These are phyloP conservation scores for Miichthys miiuy DNA, from an alignment of 2,797 vertebrate genomes.

Conservation along the genomic window DNA sequence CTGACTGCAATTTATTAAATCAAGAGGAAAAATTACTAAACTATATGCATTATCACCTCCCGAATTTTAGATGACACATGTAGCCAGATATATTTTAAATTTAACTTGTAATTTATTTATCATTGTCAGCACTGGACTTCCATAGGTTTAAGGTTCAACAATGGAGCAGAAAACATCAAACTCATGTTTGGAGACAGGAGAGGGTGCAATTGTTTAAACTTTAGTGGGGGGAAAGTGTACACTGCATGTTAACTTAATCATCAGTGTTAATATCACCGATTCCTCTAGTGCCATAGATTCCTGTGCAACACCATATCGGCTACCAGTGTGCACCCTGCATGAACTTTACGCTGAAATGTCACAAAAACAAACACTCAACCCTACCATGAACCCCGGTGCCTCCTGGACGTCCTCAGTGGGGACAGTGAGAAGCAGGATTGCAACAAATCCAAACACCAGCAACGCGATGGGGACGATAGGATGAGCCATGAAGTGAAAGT, in stretches of 20 bases:
- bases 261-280: not conserved
- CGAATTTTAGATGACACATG: not conserved
- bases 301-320: not conserved
- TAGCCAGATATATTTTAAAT: not conserved
- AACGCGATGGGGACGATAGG: conserved; percentile 76
- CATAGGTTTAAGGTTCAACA: fast-evolving
- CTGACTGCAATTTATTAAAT: not conserved
- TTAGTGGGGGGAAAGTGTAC: too few relatives aligned
- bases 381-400: conserved; percentile 89
- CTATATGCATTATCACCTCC: not conserved
- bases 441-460: conserved; percentile 83
- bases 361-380: conserved; percentile 7
- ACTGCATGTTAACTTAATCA: not conserved
- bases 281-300: not conserved
- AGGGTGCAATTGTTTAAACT: not conserved
- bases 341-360: too few relatives aligned
- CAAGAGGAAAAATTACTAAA: not conserved
- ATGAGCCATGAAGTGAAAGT: conserved; percentile 75
- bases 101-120: not conserved
- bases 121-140: not conserved
- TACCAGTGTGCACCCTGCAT: not conserved
- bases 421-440: conserved; percentile 89
- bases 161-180: not conserved
- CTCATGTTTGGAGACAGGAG: fast-evolving
- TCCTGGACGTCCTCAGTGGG: conserved; percentile 83